Percentiles rank a stretch among this genome's conserved stretches.
Conservation (phyloP, 2,888 invertebrate genomes). For the Phorcus lineatus region DNA sequence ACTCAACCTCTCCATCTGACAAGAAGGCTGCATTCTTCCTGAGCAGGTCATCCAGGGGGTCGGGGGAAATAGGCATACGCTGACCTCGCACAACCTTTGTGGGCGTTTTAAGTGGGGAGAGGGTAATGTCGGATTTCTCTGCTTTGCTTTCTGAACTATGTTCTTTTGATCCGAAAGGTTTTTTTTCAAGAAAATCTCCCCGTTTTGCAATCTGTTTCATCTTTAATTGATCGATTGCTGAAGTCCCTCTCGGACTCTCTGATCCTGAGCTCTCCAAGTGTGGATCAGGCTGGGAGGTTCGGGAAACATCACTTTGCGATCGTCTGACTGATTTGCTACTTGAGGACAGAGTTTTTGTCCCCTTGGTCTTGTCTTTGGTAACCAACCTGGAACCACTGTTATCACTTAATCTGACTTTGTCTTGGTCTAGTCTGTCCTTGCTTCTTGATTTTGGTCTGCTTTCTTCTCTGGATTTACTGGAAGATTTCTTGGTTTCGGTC, state of each 20-base stretch:
- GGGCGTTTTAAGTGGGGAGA: not conserved
- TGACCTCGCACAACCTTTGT: not conserved
- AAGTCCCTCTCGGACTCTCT: not conserved
- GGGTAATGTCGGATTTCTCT: not conserved
- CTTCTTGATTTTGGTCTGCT: not conserved
- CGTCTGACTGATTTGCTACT: not conserved
- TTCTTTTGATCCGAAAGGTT: not conserved
- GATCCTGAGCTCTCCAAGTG: not conserved
- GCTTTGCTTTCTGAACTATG: not conserved
- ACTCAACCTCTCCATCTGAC: slow-evolving; percentile 23
- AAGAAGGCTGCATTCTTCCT: slow-evolving; percentile 31
- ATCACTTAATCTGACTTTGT: not conserved
- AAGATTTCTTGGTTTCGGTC: not conserved
- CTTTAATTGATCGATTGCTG: not conserved
- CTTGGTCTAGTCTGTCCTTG: not conserved
- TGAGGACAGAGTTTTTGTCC: not conserved
- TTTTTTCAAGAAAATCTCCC: not conserved
- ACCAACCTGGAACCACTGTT: not conserved
- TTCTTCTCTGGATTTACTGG: not conserved
- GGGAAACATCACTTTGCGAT: not conserved
- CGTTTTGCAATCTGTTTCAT: slow-evolving; percentile 12
- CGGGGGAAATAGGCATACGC: not conserved
- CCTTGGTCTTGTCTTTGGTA: not conserved
- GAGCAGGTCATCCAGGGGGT: slow-evolving; percentile 30
- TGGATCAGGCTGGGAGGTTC: not conserved